Conservation (phyloP, 2,888 invertebrate species). For the Drosophila helvetica region DNA sequence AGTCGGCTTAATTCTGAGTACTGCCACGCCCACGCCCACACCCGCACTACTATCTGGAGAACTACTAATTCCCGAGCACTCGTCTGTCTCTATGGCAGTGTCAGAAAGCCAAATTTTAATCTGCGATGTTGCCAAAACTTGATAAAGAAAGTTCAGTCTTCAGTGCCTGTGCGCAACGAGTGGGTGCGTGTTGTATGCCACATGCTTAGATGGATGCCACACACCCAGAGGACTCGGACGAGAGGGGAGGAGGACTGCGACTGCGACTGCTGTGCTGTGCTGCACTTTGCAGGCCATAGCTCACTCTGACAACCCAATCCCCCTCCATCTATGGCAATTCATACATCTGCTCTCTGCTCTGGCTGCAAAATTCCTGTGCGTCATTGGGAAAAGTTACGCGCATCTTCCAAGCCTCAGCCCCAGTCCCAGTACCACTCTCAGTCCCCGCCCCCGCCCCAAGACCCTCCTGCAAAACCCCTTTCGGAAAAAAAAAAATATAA, state of each 20-base stretch:
- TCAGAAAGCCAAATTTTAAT: conserved; percentile 79
- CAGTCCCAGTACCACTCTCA: not conserved
- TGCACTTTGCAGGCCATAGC: conserved; percentile 61
- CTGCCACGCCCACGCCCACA: conserved; percentile 46
- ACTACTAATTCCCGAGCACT: conserved; percentile 43
- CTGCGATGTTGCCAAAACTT: conserved; percentile 76
- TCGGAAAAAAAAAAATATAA: conserved; percentile 59
- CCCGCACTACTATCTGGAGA: conserved; percentile 16
- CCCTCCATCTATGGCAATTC: conserved; percentile 27
- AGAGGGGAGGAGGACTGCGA: no score
- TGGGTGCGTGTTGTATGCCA: conserved; percentile 48
- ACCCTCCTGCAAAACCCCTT: not conserved
- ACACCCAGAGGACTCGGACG: conserved; percentile 12
- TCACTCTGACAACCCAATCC: conserved; percentile 40
- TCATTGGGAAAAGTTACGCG: conserved; percentile 72
- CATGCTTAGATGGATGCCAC: conserved; percentile 60
- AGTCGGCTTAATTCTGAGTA: conserved; percentile 69
- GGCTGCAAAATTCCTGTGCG: conserved; percentile 51
- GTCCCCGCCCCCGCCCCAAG: not conserved
- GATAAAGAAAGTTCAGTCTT: conserved; percentile 71
- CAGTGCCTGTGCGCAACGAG: not conserved
- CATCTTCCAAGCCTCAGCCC: conserved; percentile 16
- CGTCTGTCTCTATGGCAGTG: conserved; percentile 51
- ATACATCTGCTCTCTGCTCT: conserved; percentile 32
- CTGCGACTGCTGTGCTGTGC: conserved; percentile 15